phyloP scores from a whole-genome alignment of 1,140 invertebrate species.

The Arion vulgaris region DNA sequence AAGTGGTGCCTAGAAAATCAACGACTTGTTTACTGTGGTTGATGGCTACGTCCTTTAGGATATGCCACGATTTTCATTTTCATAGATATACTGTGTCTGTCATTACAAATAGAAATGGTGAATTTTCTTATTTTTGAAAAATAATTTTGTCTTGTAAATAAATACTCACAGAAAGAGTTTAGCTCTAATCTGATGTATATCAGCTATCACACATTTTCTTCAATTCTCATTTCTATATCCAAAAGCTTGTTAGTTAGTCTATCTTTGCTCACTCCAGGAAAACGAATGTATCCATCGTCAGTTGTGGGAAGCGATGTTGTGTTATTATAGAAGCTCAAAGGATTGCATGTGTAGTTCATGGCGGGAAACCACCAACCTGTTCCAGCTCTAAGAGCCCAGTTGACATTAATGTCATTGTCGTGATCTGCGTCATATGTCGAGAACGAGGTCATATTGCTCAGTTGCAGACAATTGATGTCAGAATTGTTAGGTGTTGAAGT shows the following conservation, averaged over 20 bases:
- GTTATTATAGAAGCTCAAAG: neutral
- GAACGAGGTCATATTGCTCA: constrained; percentile 1
- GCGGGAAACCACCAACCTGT: neutral
- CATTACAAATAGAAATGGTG: too few relatives aligned
- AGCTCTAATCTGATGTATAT: too few relatives aligned
- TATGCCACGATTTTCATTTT: too few relatives aligned
- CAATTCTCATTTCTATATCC: neutral
- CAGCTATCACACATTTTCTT: neutral
- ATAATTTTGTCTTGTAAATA: too few relatives aligned
- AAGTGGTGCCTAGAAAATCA: too few relatives aligned
- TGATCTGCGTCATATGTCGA: constrained; percentile 1
- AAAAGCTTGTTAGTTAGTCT: neutral
- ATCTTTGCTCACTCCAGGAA: neutral
- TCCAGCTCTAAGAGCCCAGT: neutral
- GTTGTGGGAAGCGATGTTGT: neutral
- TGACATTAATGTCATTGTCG: neutral
- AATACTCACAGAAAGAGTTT: too few relatives aligned
- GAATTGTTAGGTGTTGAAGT: neutral
- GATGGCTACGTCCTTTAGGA: too few relatives aligned
- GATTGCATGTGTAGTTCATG: neutral
- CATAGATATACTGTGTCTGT: too few relatives aligned
- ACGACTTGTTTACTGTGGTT: too few relatives aligned
- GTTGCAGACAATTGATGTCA: neutral
- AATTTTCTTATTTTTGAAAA: too few relatives aligned
- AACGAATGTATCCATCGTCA: neutral